A percentile compares a stretch with the other conserved stretches of the same genome.
These are phyloP conservation scores for Argentina silus DNA, from an alignment of 2,797 vertebrate genomes.

Conservation along the genomic window DNA sequence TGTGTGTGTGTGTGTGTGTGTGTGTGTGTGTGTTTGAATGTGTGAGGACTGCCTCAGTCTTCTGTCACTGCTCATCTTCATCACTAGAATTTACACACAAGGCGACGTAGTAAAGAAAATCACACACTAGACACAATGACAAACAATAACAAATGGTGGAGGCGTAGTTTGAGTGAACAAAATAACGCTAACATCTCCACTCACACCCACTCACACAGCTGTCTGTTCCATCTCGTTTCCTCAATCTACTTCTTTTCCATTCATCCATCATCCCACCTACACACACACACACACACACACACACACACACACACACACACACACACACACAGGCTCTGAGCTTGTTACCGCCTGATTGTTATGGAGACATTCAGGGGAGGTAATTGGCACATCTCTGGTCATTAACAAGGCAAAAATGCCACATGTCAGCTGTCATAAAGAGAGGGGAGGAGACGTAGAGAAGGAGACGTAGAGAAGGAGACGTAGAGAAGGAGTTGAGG, in stretches of 20 bases:
- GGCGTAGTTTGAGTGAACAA: not conserved
- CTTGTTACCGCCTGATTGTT: constrained; percentile 90
- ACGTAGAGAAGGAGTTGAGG: not conserved
- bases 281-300: constrained; percentile 13
- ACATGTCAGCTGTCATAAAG: constrained; percentile 81
- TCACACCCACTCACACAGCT: constrained; percentile 31
- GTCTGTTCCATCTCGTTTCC: constrained; percentile 37
- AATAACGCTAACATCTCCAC: constrained; percentile 1
- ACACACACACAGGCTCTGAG: constrained; percentile 61
- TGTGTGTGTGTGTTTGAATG: constrained; percentile 6
- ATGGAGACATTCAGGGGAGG: constrained; percentile 86
- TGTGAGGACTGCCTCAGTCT: not conserved
- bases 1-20: constrained; percentile 14
- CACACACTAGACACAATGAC: constrained; percentile 26
- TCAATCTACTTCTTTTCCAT: constrained; percentile 50
- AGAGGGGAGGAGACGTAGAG: not conserved
- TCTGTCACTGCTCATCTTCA: not conserved
- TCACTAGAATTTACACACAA: not conserved
- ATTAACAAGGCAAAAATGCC: constrained; percentile 89
- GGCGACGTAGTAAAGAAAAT: not conserved
- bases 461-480: not conserved
- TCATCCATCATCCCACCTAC: constrained; percentile 37
- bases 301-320: constrained; percentile 8
- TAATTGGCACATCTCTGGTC: constrained; percentile 95
- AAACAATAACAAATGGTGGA: constrained; percentile 12